Evolutionary conservation across 2,797 vertebrate species (phyloP), one percentile per base, ranked within the genome.

Genomic region (Paramormyrops hopkinsi): DNA sequence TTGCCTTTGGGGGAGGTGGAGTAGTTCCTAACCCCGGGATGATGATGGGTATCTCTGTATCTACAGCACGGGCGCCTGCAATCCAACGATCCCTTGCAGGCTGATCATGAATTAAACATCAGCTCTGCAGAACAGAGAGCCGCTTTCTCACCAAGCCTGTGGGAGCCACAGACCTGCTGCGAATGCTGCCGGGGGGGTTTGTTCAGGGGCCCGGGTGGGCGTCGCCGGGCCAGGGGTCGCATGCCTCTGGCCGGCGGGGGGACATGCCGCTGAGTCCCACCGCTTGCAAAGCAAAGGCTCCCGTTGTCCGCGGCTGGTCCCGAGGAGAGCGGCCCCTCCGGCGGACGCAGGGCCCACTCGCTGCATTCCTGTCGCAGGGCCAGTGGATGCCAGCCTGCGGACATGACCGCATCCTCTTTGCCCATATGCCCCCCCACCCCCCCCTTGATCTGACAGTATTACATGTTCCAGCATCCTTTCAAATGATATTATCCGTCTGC

Each of bases 201-300:
- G 93, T 91, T 90, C 93, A 87, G 69, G 62, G 89, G 91, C 92
- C 89, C 59, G 92, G 91, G 96, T 96, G 56, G 97, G 96, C 93
- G 94, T 83, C 91, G 90, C 91, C 96, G 97, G 96, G 95, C 33
- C 54, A 89, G 3, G 69, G 90, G 96, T 97, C 95, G 96, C 97
- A 95, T 98, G 97, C 95, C 95, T 93, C 93, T 96, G 95, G 95
- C 94, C 95, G 94, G 93, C 93, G 91, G 91, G 41, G 93, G 94
- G 95, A 97, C 92, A 95, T 97, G 96, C 96, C 97, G 97, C 95
- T 96, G 93, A 89, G 91, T 94, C 97, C 96, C 96, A 95, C 96
- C 91, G 94, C 90, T 93, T 92, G 62, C 87, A 90, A 92, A 92
- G 93, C 92, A 90, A 93, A 93, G 94, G 95, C 91, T 91, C 93